Base-by-base conservation (phyloP, 2,113 vertebrate genomes). In the Uria lomvia region DNA sequence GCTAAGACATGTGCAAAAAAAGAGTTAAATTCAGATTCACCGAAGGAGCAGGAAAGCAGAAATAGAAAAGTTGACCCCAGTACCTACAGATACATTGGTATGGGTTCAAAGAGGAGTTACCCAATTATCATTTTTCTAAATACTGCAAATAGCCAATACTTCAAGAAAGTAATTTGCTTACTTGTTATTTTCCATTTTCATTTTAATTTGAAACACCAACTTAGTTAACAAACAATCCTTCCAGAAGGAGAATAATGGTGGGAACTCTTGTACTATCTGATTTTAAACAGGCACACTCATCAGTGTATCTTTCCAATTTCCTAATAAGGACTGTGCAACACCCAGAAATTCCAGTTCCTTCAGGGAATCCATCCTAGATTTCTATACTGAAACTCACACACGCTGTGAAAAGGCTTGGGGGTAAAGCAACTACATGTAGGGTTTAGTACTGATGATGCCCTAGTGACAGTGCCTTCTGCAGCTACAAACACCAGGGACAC, bases 241-340 rank as follows among this genome's bases (percentile, higher is more conserved):
- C 91, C 77, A 85, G 62, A 93, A 66, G 19, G 34, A 94, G 83
- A 94, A 94, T 87, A 95, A 95, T 90, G 47, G 91, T 97, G 95
- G 95, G 95, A 97, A 95, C 86, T 76, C 42, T 76, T 55, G 62
- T n/a, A 49, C 63, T 97, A 95, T 95, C 95, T 97, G 95, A 97
- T 97, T 97, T 96, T 96, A 94, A 97, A 93, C 93, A 95, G 94
- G 90, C 94, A 88, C 45, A 85, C 80, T 97, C 97, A 94, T 94
- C 86, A 79, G 60, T 23, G n/a, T 85, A 95, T 94, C 96, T 85
- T 91, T 78, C 80, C 92, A 94, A 91, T 94, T 96, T 96, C 95
- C 96, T 97, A 97, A 96, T 97, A 96, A 95, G 96, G 94, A 79
- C 94, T 97, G 87, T 76, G 95, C 91, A 97, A 97, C 91, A 96